Conservation (phyloP, 1,140 invertebrate species). For the Plectrocnemia conspersa region DNA sequence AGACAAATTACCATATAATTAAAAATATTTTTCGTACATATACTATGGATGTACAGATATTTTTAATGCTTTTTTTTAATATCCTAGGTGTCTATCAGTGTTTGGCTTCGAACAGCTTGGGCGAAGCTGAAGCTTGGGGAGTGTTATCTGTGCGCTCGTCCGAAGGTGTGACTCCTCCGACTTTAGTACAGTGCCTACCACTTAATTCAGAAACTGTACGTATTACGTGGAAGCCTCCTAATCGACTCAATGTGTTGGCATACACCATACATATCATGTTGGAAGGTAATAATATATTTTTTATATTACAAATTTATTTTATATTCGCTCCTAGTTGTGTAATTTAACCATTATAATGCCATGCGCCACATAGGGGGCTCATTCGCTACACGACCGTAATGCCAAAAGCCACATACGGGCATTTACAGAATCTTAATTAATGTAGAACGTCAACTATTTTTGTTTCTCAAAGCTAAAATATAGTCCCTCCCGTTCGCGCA, state of each 20-base stretch:
- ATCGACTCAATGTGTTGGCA: constrained; percentile 35
- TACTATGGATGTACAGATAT: not conserved
- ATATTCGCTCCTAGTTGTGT: too few relatives aligned
- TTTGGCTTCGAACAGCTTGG: constrained; percentile 38
- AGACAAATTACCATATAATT: not conserved
- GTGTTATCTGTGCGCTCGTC: constrained; percentile 39
- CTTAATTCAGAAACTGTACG: constrained; percentile 33
- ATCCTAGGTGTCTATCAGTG: constrained; percentile 44
- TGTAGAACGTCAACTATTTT: too few relatives aligned
- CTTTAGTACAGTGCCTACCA: constrained; percentile 38
- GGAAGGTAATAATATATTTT: constrained; percentile 12
- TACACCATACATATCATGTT: constrained; percentile 39
- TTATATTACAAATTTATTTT: constrained; percentile 17
- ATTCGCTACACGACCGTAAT: too few relatives aligned
- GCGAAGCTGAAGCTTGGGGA: constrained; percentile 37
- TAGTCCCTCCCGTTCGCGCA: too few relatives aligned
- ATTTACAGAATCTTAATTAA: too few relatives aligned
- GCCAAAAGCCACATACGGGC: too few relatives aligned
- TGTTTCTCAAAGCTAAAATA: too few relatives aligned
- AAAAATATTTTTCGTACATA: not conserved
- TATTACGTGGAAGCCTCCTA: constrained; percentile 36
- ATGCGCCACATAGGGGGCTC: too few relatives aligned
- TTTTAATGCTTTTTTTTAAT: constrained; percentile 6
- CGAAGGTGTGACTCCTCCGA: constrained; percentile 36
- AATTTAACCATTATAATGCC: too few relatives aligned